A percentile compares a stretch with the other conserved stretches of the same genome.
phyloP scores from a whole-genome alignment of 2,113 vertebrate genomes.

The Macrotus californicus region DNA sequence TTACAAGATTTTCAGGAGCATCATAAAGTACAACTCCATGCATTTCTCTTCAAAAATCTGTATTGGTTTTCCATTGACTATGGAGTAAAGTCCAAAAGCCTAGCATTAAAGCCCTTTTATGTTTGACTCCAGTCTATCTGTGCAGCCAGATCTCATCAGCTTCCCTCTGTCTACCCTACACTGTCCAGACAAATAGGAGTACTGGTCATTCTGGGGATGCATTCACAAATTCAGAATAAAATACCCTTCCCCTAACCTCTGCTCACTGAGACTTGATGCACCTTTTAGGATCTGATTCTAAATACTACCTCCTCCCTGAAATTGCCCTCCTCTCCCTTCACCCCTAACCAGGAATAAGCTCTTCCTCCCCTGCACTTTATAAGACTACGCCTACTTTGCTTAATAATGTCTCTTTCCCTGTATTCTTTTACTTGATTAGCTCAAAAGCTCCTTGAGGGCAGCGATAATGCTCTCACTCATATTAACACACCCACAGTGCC shows the following conservation, averaged over 20 bases:
- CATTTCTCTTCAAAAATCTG: slow-evolving; percentile 50
- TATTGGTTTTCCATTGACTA: slow-evolving; percentile 39
- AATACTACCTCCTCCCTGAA: slow-evolving; percentile 40
- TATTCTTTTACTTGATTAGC: slow-evolving; percentile 23
- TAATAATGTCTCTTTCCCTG: background rate
- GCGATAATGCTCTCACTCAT: background rate
- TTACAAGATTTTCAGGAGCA: slow-evolving; percentile 13
- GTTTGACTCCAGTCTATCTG: slow-evolving; percentile 50
- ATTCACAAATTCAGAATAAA: slow-evolving; percentile 61
- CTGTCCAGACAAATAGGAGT: slow-evolving; percentile 50
- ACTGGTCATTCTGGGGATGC: slow-evolving; percentile 59
- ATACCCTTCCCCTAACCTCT: slow-evolving; percentile 60
- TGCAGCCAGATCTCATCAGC: slow-evolving; percentile 22
- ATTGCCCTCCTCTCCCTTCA: background rate
- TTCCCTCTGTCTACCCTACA: slow-evolving; percentile 18
- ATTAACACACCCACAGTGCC: background rate
- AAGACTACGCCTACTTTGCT: background rate
- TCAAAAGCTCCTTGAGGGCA: slow-evolving; percentile 13
- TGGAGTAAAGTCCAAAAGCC: slow-evolving; percentile 43
- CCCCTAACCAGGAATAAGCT: background rate
- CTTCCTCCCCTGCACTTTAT: background rate
- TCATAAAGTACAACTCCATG: slow-evolving; percentile 36
- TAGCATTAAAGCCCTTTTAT: slow-evolving; percentile 55
- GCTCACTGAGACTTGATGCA: slow-evolving; percentile 59
- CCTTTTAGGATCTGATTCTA: slow-evolving; percentile 39